Conservation (phyloP, 2,888 invertebrate genomes). For the Drosophila neotestacea region DNA sequence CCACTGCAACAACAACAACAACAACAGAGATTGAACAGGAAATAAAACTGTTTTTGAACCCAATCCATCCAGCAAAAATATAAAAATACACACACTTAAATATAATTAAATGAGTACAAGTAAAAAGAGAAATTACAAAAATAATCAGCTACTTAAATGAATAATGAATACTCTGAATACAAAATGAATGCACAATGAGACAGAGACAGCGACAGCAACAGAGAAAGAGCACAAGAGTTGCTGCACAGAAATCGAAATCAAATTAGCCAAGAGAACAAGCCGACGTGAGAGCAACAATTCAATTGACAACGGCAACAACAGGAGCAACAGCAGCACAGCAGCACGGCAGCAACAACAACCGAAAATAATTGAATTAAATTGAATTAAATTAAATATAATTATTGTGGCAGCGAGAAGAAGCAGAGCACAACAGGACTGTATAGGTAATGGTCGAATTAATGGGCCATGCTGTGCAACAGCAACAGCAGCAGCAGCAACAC, state of each 20-base stretch:
- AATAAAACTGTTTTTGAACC: conserved; percentile 57
- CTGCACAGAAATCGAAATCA: conserved; percentile 27
- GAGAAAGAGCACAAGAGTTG: neutral
- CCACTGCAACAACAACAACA: conserved; percentile 6
- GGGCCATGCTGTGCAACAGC: conserved; percentile 56
- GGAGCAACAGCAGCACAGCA: conserved; percentile 2
- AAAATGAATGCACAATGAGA: conserved; percentile 19
- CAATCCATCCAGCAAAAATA: conserved; percentile 65
- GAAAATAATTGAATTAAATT: conserved; percentile 29
- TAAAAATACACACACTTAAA: conserved; percentile 30
- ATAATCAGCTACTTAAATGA: conserved; percentile 17
- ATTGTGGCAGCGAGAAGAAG: conserved; percentile 14
- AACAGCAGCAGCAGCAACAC: conserved; percentile 32
- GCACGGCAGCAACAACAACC: conserved; percentile 20
- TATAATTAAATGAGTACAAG: conserved; percentile 12
- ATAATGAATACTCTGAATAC: conserved; percentile 6
- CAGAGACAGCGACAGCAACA: neutral
- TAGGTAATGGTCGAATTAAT: conserved; percentile 55
- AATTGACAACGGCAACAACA: conserved; percentile 27
- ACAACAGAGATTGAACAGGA: conserved; percentile 18
- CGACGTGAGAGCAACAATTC: neutral
- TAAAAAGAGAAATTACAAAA: neutral
- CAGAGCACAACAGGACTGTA: neutral
- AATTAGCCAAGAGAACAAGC: conserved; percentile 22
- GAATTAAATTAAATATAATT: conserved; percentile 34